These are phyloP conservation scores for Lysandra coridon DNA, from an alignment of 2,888 invertebrate genomes.

Conservation along the genomic window DNA sequence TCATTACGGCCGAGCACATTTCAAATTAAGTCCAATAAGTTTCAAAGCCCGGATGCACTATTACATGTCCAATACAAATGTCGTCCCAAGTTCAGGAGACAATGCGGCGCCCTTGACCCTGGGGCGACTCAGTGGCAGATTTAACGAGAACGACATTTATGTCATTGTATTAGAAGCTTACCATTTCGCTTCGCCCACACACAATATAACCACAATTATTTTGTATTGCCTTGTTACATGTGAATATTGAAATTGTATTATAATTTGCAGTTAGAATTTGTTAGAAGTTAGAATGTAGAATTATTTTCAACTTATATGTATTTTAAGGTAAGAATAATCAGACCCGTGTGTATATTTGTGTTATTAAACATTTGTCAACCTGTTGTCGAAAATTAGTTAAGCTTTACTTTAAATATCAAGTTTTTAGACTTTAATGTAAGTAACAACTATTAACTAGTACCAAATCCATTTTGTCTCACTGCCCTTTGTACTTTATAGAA, in stretches of 20 bases:
- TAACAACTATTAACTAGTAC: no score
- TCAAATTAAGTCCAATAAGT: slow-evolving; percentile 1
- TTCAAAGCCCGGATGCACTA: not conserved
- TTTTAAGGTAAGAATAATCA: no score
- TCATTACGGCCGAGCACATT: not conserved
- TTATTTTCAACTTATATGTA: no score
- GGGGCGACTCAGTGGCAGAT: slow-evolving; percentile 9
- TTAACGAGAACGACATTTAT: not conserved
- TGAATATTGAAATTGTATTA: not conserved
- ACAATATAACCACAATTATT: not conserved
- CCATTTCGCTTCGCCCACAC: not conserved
- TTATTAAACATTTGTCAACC: no score
- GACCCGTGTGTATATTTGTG: no score
- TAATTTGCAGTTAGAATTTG: not conserved
- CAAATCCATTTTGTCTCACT: no score
- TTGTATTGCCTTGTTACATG: not conserved
- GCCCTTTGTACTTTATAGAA: no score
- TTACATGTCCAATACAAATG: slow-evolving; percentile 2
- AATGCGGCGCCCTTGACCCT: slow-evolving; percentile 12
- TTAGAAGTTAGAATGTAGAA: no score
- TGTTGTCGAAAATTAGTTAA: no score
- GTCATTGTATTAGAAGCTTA: not conserved
- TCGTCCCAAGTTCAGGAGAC: not conserved
- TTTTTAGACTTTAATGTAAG: no score
- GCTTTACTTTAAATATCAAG: no score